These are phyloP conservation scores for Alectoris magna DNA, from an alignment of 2,797 vertebrate species.

Conservation along the genomic window DNA sequence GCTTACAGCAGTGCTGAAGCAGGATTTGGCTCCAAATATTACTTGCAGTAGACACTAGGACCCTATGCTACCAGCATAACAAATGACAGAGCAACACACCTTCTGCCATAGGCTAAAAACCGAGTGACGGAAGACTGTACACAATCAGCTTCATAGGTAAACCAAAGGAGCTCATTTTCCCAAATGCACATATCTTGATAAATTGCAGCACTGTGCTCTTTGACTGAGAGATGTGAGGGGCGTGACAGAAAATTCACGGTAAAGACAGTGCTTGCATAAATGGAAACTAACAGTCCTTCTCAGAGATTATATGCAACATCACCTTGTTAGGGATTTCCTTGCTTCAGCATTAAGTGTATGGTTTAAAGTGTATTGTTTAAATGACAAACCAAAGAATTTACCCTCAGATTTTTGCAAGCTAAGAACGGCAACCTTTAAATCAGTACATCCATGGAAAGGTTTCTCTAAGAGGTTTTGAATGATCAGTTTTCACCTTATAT, in stretches of 20 bases:
- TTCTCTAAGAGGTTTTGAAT: not conserved
- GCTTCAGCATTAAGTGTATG: not conserved
- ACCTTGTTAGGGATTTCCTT: not conserved
- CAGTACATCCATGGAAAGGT: not conserved
- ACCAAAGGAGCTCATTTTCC: not conserved
- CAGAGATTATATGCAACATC: not conserved
- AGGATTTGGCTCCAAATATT: not conserved
- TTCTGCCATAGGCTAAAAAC: not conserved
- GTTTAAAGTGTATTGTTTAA: not conserved
- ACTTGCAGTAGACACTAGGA: not conserved
- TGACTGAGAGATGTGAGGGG: too few relatives aligned
- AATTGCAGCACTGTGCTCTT: not conserved
- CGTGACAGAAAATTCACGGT: too few relatives aligned
- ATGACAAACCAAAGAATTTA: not conserved
- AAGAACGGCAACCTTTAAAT: not conserved
- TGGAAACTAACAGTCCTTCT: not conserved
- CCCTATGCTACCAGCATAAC: not conserved
- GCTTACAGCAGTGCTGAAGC: not conserved
- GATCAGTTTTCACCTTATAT: not conserved
- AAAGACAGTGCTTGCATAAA: not conserved
- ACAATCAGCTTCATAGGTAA: not conserved
- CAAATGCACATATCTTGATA: not conserved
- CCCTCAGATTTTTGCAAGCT: not conserved
- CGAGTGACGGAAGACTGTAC: not conserved
- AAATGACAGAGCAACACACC: not conserved